Percentiles rank a stretch among this genome's conserved stretches.
These are phyloP conservation scores for Allygus modestus DNA, from an alignment of 2,888 invertebrate genomes.

Conservation along the genomic window DNA sequence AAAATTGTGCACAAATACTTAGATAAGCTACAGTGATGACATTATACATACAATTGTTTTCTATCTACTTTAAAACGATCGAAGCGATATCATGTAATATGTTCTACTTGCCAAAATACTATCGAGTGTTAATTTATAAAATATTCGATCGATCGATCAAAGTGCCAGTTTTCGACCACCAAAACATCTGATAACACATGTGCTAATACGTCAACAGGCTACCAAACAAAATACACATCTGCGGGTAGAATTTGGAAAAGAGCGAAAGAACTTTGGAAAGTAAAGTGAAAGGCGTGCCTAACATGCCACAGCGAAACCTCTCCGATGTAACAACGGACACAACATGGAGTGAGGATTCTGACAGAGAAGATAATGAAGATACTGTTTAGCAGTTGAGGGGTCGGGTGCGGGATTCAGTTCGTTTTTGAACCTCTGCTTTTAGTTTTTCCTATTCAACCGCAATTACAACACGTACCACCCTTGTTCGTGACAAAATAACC, in stretches of 20 bases:
- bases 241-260: slow-evolving; percentile 37
- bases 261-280: slow-evolving; percentile 40
- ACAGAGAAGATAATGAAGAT: slow-evolving; percentile 38
- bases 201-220: slow-evolving; percentile 31
- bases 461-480: too few relatives aligned
- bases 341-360: neutral
- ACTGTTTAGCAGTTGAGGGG: neutral
- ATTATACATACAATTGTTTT: too few relatives aligned
- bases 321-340: neutral
- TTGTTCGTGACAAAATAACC: too few relatives aligned
- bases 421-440: too few relatives aligned
- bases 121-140: too few relatives aligned
- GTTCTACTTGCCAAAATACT: too few relatives aligned
- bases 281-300: slow-evolving; percentile 47
- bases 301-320: slow-evolving; percentile 18
- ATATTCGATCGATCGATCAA: too few relatives aligned
- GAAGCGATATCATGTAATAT: too few relatives aligned
- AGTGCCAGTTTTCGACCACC: neutral
- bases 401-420: neutral
- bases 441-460: too few relatives aligned
- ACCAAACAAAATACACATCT: slow-evolving; percentile 45
- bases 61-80: too few relatives aligned
- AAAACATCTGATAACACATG: neutral
- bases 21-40: too few relatives aligned
- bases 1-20: too few relatives aligned